Evolutionary conservation across 1,140 invertebrate genomes (phyloP), one percentile per base, ranked within the genome.

Genomic region (Drosophila obscura): DNA sequence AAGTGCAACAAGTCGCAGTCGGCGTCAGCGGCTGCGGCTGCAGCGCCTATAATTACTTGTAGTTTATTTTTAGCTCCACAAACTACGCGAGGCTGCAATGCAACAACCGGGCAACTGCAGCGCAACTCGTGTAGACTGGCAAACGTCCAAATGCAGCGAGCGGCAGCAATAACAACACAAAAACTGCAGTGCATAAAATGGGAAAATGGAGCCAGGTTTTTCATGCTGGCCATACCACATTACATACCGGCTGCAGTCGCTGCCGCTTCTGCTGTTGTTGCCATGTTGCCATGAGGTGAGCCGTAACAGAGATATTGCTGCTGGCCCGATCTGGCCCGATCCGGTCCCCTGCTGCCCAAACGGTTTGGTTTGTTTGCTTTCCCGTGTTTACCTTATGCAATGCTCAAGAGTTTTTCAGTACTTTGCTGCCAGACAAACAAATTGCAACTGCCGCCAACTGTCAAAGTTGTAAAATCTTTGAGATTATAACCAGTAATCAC

Each of bases 21-120:
- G 44, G 9, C n/a, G 35, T 45, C 26, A n/a, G 15, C 24, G 16
- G 45, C 8, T 44, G 15, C 24, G 16, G 44, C 8, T 44, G 9
- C 46, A 45, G 52, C 71, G 69, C 61, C 82, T 85, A 85, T 85
- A 85, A 85, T 85, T 85, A 85, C 77, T 53, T 85, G 69, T 65
- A 59, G 82, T 85, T 85, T 85, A 85, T 85, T 85, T 85, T 85
- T 85, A 85, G 82, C 82, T 26, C 60, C 60, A 64, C 77, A 65
- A 64, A 52, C 56, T 72, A 52, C 69, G 57, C 67, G 50, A 64
- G 62, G 24, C 60, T 51, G 57, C 61, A 65, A 45, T 51, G 57
- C 61, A 65, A 45, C 59, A 68, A 52, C 55, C 35, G 56, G 62
- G 55, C 68, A 67, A 61, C 78, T 72, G 46, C 66, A 69, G 22